Percentiles rank a stretch among this genome's conserved stretches.
These are phyloP conservation scores for Lithosia quadra DNA, from an alignment of 2,888 invertebrate genomes.

Conservation along the genomic window DNA sequence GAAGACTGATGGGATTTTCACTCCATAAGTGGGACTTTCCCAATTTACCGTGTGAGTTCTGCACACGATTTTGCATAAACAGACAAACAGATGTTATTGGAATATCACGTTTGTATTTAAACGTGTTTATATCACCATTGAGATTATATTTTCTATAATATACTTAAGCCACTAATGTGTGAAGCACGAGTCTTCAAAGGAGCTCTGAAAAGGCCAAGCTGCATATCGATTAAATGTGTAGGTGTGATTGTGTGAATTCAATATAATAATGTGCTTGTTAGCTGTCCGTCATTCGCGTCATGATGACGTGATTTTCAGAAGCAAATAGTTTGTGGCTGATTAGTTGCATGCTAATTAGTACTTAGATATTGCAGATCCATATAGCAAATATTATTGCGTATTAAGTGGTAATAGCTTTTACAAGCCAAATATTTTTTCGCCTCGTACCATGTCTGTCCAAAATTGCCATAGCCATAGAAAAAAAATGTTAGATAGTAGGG, in stretches of 20 bases:
- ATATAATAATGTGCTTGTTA: constrained; percentile 4
- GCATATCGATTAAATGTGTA: constrained; percentile 6
- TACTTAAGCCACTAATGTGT: constrained; percentile 4
- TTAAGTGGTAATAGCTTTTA: background rate
- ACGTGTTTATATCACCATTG: constrained; percentile 6
- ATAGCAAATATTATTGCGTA: no score
- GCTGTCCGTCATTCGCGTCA: background rate
- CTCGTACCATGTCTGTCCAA: no score
- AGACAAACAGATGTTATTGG: background rate
- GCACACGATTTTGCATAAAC: background rate
- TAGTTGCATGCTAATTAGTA: background rate
- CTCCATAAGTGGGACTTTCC: background rate
- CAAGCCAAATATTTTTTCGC: background rate
- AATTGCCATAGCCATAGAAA: no score
- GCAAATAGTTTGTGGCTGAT: background rate
- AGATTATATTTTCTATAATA: constrained; percentile 2
- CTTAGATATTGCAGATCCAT: background rate
- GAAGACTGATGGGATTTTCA: background rate
- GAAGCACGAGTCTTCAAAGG: constrained; percentile 16
- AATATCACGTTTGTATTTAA: constrained; percentile 14
- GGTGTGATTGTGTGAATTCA: constrained; percentile 6
- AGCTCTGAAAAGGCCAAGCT: background rate
- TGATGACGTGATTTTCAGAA: background rate
- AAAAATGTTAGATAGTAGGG: no score
- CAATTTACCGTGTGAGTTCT: background rate